Evolutionary conservation across 1,140 invertebrate species (phyloP).

Genomic region (Diprion similis): DNA sequence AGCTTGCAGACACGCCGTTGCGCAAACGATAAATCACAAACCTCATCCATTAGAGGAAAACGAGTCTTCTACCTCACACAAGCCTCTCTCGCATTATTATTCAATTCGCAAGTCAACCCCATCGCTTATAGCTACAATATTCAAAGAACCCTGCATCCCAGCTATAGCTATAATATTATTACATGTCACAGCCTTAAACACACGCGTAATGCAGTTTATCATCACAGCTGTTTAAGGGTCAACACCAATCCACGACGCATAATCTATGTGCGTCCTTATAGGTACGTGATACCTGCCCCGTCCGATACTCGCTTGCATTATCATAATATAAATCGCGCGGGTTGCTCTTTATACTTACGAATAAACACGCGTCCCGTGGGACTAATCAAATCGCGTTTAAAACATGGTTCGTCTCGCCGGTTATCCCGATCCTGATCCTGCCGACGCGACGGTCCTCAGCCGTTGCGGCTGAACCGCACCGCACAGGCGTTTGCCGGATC

Average conservation of each 20-base stretch:
- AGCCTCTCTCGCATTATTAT: background rate
- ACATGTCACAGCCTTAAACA: too few relatives aligned
- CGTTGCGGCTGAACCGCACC: background rate
- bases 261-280: too few relatives aligned
- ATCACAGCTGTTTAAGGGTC: background rate
- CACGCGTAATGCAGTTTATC: background rate
- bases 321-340: too few relatives aligned
- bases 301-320: too few relatives aligned
- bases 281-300: too few relatives aligned
- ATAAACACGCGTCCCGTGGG: background rate
- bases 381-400: background rate
- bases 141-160: background rate
- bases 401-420: background rate
- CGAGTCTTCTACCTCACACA: background rate
- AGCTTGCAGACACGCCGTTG: too few relatives aligned
- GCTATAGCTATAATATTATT: too few relatives aligned
- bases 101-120: background rate
- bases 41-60: background rate
- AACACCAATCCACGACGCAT: too few relatives aligned
- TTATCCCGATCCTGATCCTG: background rate
- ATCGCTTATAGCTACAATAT: background rate
- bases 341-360: too few relatives aligned
- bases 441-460: too few relatives aligned
- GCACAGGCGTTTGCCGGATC: background rate
- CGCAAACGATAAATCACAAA: background rate